phyloP scores from a whole-genome alignment of 2,113 vertebrate genomes.

The Perca flavescens region DNA sequence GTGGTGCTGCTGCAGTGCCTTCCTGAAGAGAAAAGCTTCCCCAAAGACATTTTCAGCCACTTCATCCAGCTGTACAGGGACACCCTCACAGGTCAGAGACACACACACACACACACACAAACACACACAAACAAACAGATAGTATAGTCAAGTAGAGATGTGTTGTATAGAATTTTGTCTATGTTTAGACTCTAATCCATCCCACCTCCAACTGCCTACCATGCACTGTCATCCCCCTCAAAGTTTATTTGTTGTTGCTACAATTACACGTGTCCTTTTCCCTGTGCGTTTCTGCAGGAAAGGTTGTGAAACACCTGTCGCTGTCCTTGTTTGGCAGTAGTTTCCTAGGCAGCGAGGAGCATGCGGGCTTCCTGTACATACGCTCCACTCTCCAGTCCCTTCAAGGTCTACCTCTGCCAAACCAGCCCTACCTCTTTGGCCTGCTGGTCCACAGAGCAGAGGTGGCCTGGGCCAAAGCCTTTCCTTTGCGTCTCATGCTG shows the following conservation, averaged over 20 bases:
- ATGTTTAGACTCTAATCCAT: neutral
- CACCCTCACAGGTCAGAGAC: slow-evolving; percentile 90
- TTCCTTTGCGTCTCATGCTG: slow-evolving; percentile 94
- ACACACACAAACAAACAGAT: neutral
- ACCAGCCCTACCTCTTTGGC: slow-evolving; percentile 91
- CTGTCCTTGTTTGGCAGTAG: slow-evolving; percentile 88
- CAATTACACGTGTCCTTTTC: neutral
- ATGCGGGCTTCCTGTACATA: slow-evolving; percentile 94
- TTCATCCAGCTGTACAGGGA: slow-evolving; percentile 94
- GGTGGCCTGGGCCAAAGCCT: slow-evolving; percentile 94
- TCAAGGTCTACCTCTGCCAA: slow-evolving; percentile 89
- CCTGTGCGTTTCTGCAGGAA: slow-evolving; percentile 83
- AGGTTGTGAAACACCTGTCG: slow-evolving; percentile 90
- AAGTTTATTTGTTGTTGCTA: neutral
- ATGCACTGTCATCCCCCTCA: neutral
- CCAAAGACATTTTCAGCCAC: slow-evolving; percentile 92
- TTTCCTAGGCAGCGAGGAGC: slow-evolving; percentile 90
- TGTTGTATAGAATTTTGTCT: neutral
- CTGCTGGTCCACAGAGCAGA: slow-evolving; percentile 94
- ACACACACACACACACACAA: neutral
- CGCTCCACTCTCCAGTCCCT: slow-evolving; percentile 90
- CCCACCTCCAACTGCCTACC: neutral
- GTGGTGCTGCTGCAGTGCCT: slow-evolving; percentile 91
- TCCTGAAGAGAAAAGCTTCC: slow-evolving; percentile 91
- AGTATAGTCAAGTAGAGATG: neutral